A percentile compares a stretch with the other conserved stretches of the same genome.
These are phyloP conservation scores for Dryocosmus kuriphilus DNA, from an alignment of 2,888 invertebrate species.

Conservation along the genomic window DNA sequence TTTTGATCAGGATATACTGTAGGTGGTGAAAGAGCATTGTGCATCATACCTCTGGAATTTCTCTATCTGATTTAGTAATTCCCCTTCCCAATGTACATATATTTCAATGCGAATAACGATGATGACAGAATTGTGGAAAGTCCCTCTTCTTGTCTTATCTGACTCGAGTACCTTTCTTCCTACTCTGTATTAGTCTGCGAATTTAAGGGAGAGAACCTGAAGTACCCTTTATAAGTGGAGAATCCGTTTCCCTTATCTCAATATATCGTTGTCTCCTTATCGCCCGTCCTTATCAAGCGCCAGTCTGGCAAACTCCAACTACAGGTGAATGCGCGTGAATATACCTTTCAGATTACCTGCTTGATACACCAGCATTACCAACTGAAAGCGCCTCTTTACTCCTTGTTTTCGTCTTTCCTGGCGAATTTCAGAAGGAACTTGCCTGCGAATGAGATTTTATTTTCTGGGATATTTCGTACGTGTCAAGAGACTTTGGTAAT, in stretches of 20 bases:
- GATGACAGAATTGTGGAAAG: constrained; percentile 52
- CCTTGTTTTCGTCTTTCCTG: constrained; percentile 1
- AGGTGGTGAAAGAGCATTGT: background rate
- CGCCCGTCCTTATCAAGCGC: constrained; percentile 69
- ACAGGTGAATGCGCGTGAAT: constrained; percentile 61
- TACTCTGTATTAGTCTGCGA: constrained; percentile 15
- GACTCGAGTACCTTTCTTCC: constrained; percentile 21
- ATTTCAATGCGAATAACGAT: background rate
- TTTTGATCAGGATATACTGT: background rate
- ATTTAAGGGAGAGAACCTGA: constrained; percentile 40
- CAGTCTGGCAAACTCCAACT: constrained; percentile 62
- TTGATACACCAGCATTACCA: constrained; percentile 19
- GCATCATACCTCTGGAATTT: background rate
- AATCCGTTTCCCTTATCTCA: constrained; percentile 69
- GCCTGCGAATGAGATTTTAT: background rate
- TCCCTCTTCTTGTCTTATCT: constrained; percentile 40
- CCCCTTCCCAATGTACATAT: background rate
- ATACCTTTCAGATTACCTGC: constrained; percentile 22
- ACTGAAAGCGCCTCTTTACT: constrained; percentile 25
- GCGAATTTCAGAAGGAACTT: constrained; percentile 18
- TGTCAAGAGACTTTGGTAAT: background rate
- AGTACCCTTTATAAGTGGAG: constrained; percentile 39
- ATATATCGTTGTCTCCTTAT: constrained; percentile 59
- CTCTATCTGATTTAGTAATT: background rate
- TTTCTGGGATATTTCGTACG: background rate